Evolutionary conservation across 2,888 invertebrate genomes (phyloP), one percentile per base, ranked within the genome.

Genomic region (Melanotus villosus): DNA sequence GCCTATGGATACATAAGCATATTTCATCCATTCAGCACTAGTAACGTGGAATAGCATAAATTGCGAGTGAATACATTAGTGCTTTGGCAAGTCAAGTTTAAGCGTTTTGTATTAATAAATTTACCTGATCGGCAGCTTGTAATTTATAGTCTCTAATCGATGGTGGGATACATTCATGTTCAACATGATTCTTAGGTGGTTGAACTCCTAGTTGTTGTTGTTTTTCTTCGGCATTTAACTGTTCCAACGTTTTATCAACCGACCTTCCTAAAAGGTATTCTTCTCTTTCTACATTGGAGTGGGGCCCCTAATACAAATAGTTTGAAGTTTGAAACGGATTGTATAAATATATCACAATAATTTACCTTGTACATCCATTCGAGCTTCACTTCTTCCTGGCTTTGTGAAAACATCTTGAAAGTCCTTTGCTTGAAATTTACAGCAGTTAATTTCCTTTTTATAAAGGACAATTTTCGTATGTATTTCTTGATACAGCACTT

Each of bases 361-460:
- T n/a, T 26, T 83, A 89, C 90, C 87, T 95, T 93, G 81, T 96
- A 95, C 95, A 95, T 95, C 95, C 95, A 96, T 81, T 94, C 92
- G 58, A 96, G 84, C 73, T 94, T 91, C 65, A 89, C 87, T 62
- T 90, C 89, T 65, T 83, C 79, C 9, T 84, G 84, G 47, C 87
- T 79, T 71, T 79, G 76, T 36, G 77, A 73, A 71, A 78, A 79
- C 80, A 80, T 79, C 2, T 6, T 34, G n/a, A 6, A n/a, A n/a
- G n/a, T n/a, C n/a, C n/a, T n/a, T n/a, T n/a, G n/a, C n/a, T n/a
- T n/a, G n/a, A n/a, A n/a, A n/a, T n/a, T n/a, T n/a, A n/a, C n/a
- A n/a, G n/a, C n/a, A n/a, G n/a, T n/a, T n/a, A n/a, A n/a, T n/a
- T n/a, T n/a, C n/a, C n/a, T n/a, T n/a, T n/a, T n/a, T n/a, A n/a